Base-by-base conservation (phyloP, 2,113 vertebrate species). In the Murina feae region DNA sequence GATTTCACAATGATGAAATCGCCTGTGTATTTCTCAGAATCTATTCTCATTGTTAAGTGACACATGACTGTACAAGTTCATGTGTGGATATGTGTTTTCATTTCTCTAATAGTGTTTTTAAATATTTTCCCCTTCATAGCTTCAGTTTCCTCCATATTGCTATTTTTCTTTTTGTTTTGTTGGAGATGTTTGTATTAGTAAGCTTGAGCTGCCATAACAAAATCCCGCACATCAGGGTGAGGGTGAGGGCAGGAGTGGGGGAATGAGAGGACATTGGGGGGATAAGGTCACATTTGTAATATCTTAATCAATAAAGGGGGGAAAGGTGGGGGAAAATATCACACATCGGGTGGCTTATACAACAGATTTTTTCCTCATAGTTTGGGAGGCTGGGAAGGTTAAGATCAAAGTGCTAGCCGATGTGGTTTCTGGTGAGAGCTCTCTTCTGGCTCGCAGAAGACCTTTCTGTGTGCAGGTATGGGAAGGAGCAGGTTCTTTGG, bases 111-210 rank as follows among this genome's bases (percentile, higher is more conserved):
- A 32, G 72, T 81, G 32, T 91, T 82, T 87, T 28, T 28, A 65
- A 80, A 65, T 47, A 20, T 30, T 37, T 83, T 55, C 30, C 23
- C 21, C 25, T 39, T 1, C 30, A 55, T 76, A 53, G 81, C 82
- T 44, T 86, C 60, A 35, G 4, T 93, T 89, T 95, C 32, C 28
- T 90, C 51, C 32, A 58, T 79, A 78, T 87, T 28, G 28, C 60
- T 63, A 7, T 58, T 92, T 72, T 88, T 66, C 21, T 71, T 86
- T 79, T 79, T 72, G 65, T 93, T 84, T 91, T 93, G 21, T 90
- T 93, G 65, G 51, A 39, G 37, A 84, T 81, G 8, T 93, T 89
- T 74, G 11, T 76, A 51, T 81, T 85, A 68, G 12, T 30, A 44
- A 90, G 28, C 44, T 78, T 20, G 35, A 65, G 47, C 16, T 79